Percentiles rank a stretch among this genome's conserved stretches.
Evolutionary conservation across 2,888 invertebrate genomes (phyloP).

Genomic region (Iselma pallidipennis): DNA sequence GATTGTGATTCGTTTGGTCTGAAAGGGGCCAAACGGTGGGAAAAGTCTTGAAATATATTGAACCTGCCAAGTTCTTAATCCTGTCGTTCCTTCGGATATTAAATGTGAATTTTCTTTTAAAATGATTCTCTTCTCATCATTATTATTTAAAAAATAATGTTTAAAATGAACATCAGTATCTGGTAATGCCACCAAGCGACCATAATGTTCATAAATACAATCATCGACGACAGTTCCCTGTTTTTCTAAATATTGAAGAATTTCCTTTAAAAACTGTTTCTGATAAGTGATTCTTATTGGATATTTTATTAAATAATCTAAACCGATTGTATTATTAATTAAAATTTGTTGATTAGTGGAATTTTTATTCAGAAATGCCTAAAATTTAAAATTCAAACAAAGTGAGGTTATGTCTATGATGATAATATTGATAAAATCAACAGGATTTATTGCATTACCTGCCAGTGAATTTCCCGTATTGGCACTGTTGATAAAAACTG

Average conservation of each 20-base stretch:
- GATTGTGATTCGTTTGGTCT: too few relatives aligned
- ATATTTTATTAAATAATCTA: conserved; percentile 59
- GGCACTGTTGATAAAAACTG: conserved; percentile 49
- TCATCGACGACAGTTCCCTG: conserved; percentile 64
- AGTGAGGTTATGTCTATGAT: conserved; percentile 1
- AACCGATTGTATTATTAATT: conserved; percentile 63
- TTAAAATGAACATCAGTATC: conserved; percentile 60
- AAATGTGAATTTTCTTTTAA: conserved; percentile 72
- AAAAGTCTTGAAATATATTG: too few relatives aligned
- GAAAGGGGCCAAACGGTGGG: too few relatives aligned
- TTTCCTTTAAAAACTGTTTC: conserved; percentile 66
- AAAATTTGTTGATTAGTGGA: conserved; percentile 63
- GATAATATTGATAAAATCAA: not conserved
- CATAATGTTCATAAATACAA: conserved; percentile 65
- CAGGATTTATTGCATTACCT: conserved; percentile 25
- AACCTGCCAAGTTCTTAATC: conserved; percentile 80
- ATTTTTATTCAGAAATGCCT: conserved; percentile 14
- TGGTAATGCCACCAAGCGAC: conserved; percentile 57
- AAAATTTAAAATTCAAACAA: conserved; percentile 6
- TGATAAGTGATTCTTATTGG: conserved; percentile 68
- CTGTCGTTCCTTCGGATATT: conserved; percentile 79
- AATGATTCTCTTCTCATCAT: conserved; percentile 56
- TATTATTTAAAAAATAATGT: conserved; percentile 62
- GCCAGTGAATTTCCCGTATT: conserved; percentile 27
- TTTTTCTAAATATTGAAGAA: conserved; percentile 64